These are phyloP conservation scores for Homalodisca vitripennis DNA, from an alignment of 1,140 invertebrate species.

Conservation along the genomic window DNA sequence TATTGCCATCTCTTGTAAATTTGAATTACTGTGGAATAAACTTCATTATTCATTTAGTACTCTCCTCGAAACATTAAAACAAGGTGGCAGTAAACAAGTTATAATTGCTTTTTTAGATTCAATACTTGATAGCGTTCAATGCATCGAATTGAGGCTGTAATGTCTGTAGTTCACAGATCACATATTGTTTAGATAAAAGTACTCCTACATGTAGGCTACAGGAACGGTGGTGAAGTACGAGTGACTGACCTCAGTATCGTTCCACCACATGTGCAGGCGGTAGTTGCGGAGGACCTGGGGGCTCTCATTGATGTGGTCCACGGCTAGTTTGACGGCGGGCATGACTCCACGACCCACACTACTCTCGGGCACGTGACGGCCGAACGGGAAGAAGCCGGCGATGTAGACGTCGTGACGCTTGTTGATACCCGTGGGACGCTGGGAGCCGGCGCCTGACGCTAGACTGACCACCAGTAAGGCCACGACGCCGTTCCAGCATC, in stretches of 20 bases:
- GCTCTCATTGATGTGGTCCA: constrained; percentile 91
- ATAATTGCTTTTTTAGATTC: too few relatives aligned
- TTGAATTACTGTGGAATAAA: too few relatives aligned
- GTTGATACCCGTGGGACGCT: constrained; percentile 56
- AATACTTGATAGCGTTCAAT: too few relatives aligned
- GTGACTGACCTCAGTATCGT: constrained; percentile 85
- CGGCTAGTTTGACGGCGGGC: constrained; percentile 88
- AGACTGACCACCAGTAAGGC: constrained; percentile 19
- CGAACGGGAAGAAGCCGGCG: constrained; percentile 88
- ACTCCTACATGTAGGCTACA: too few relatives aligned
- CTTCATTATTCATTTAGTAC: too few relatives aligned
- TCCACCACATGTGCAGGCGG: constrained; percentile 90
- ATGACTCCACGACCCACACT: constrained; percentile 82
- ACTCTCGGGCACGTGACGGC: constrained; percentile 63
- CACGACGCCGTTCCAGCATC: constrained; percentile 21
- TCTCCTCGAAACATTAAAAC: too few relatives aligned
- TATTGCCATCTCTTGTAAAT: too few relatives aligned
- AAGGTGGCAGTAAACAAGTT: too few relatives aligned
- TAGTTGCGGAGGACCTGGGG: constrained; percentile 80
- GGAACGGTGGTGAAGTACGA: too few relatives aligned
- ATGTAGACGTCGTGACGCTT: constrained; percentile 77
- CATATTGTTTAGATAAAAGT: too few relatives aligned
- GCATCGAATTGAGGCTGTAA: not conserved
- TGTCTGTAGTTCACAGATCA: too few relatives aligned
- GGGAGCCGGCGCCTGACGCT: constrained; percentile 40